Evolutionary conservation across 2,888 invertebrate species (phyloP).

Genomic region (Callyntrura sp.): DNA sequence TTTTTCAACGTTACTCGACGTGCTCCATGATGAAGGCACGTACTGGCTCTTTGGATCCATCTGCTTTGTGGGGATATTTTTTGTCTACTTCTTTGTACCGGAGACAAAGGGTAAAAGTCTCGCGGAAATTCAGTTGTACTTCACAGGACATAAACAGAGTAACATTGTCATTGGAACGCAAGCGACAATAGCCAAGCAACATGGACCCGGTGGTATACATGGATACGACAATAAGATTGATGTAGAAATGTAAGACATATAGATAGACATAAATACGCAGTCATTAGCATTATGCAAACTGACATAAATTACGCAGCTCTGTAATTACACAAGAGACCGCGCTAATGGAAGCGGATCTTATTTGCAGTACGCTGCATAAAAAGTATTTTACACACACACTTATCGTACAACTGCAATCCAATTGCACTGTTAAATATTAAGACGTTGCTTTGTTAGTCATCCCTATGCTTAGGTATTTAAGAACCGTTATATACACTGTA

Average conservation of each 20-base stretch:
- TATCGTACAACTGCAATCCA: neutral
- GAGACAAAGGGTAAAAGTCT: constrained; percentile 81
- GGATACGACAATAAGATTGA: constrained; percentile 58
- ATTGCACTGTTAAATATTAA: neutral
- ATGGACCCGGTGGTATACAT: constrained; percentile 32
- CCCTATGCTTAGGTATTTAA: too few species aligned
- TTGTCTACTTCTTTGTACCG: constrained; percentile 80
- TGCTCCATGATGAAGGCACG: constrained; percentile 79
- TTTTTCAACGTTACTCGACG: constrained; percentile 72
- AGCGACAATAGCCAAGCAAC: neutral
- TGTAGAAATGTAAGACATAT: constrained; percentile 29
- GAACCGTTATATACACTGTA: too few species aligned
- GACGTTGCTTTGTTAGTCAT: too few species aligned
- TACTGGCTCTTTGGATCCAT: constrained; percentile 81
- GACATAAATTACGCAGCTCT: neutral
- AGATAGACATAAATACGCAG: neutral
- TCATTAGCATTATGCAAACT: neutral
- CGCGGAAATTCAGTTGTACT: constrained; percentile 80
- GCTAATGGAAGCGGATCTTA: neutral
- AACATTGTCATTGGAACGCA: constrained; percentile 59
- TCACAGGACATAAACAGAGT: constrained; percentile 67
- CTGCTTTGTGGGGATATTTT: constrained; percentile 77
- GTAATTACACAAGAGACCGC: neutral
- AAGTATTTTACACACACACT: neutral
- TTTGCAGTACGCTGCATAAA: neutral